Evolutionary conservation across 2,888 invertebrate genomes (phyloP).

Genomic region (Eristalis pertinax): DNA sequence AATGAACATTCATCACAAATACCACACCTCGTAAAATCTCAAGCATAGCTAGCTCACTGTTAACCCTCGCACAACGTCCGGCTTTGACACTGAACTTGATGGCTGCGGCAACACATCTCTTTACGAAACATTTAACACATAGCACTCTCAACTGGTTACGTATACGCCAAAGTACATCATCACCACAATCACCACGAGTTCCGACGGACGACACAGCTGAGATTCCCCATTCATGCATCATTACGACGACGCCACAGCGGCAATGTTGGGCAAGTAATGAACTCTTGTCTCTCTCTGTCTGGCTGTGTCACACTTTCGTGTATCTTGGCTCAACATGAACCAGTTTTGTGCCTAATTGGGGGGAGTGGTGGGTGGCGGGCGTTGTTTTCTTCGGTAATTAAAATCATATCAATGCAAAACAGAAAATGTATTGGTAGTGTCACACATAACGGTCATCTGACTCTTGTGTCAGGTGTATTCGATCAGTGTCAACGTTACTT

Average conservation of each 20-base stretch:
- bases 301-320: neutral
- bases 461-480: slow-evolving; percentile 20
- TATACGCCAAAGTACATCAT: slow-evolving; percentile 46
- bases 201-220: slow-evolving; percentile 1
- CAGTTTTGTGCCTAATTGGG: neutral
- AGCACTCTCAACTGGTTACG: slow-evolving; percentile 41
- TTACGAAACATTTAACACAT: slow-evolving; percentile 26
- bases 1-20: slow-evolving; percentile 38
- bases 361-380: neutral
- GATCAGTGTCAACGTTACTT: slow-evolving; percentile 2
- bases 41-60: slow-evolving; percentile 40
- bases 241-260: neutral
- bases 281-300: slow-evolving; percentile 16
- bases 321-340: neutral
- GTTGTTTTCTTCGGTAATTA: neutral
- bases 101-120: slow-evolving; percentile 52
- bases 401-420: slow-evolving; percentile 8
- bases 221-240: slow-evolving; percentile 8
- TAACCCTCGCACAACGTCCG: slow-evolving; percentile 55
- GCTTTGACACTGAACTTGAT: slow-evolving; percentile 72
- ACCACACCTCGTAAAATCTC: slow-evolving; percentile 64
- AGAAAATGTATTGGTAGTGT: neutral
- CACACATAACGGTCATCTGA: neutral
- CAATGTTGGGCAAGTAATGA: slow-evolving; percentile 24
- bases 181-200: slow-evolving; percentile 1